Evolutionary conservation across 2,113 vertebrate genomes (phyloP).

Genomic region (Abramis brama): DNA sequence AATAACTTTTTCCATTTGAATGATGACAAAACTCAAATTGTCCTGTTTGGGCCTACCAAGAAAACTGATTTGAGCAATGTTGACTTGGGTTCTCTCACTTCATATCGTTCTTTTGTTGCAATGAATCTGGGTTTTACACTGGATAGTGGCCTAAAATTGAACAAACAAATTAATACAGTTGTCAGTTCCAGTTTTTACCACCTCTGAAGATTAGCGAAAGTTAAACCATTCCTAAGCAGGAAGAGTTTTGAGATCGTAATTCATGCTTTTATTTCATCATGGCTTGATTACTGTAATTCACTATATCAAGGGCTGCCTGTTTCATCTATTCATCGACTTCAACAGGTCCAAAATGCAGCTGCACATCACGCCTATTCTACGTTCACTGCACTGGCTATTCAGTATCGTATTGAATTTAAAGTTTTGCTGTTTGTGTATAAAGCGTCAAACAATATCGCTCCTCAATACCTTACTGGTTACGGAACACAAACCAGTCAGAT

Average conservation of each 20-base stretch:
- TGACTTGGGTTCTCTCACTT: background rate
- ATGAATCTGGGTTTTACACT: background rate
- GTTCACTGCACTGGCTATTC: background rate
- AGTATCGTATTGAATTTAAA: background rate
- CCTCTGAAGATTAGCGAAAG: background rate
- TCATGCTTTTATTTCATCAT: background rate
- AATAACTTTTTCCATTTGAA: too few species aligned
- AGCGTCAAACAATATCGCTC: background rate
- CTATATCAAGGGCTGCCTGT: background rate
- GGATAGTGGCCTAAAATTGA: background rate
- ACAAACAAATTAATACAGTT: background rate
- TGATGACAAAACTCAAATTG: too few species aligned
- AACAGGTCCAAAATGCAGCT: background rate
- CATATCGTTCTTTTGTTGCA: background rate
- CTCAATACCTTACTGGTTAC: background rate
- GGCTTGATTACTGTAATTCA: background rate
- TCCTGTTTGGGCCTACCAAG: background rate
- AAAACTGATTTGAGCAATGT: background rate
- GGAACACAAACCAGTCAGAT: background rate
- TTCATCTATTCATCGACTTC: background rate
- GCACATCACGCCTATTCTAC: background rate
- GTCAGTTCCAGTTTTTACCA: background rate
- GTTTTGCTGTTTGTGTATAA: background rate
- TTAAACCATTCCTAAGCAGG: background rate
- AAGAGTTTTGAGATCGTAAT: background rate